Evolutionary conservation across 2,113 vertebrate species (phyloP).

Genomic region (Natator depressus): DNA sequence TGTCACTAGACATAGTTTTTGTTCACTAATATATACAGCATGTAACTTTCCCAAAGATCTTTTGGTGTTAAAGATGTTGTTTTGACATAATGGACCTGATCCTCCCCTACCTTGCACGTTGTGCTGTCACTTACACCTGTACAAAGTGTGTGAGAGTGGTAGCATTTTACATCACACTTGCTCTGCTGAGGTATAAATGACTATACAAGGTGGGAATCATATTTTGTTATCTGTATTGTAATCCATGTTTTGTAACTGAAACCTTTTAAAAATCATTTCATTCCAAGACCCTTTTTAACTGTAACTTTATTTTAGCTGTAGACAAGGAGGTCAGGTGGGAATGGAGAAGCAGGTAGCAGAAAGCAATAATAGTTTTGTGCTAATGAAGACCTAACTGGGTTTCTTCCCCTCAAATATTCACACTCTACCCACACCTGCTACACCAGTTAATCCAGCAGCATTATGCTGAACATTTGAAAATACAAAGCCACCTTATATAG

Average conservation of each 20-base stretch:
- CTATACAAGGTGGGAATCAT: neutral
- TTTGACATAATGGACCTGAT: accelerated
- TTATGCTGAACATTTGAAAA: neutral
- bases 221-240: neutral
- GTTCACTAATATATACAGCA: neutral
- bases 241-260: neutral
- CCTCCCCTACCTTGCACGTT: neutral
- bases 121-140: neutral
- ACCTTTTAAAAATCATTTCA: neutral
- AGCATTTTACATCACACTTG: neutral
- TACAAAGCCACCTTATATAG: neutral
- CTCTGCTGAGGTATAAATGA: neutral
- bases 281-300: neutral
- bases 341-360: slow-evolving; percentile 2
- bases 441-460: neutral
- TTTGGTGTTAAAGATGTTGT: neutral
- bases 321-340: neutral
- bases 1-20: too few relatives aligned
- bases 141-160: neutral
- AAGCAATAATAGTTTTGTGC: neutral
- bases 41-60: neutral
- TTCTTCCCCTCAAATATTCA: neutral
- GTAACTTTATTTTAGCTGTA: neutral
- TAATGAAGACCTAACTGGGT: slow-evolving; percentile 1
- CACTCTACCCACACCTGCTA: neutral